Evolutionary conservation across 2,888 invertebrate species (phyloP), one percentile per base, ranked within the genome.

Genomic region (Polyploca ridens): DNA sequence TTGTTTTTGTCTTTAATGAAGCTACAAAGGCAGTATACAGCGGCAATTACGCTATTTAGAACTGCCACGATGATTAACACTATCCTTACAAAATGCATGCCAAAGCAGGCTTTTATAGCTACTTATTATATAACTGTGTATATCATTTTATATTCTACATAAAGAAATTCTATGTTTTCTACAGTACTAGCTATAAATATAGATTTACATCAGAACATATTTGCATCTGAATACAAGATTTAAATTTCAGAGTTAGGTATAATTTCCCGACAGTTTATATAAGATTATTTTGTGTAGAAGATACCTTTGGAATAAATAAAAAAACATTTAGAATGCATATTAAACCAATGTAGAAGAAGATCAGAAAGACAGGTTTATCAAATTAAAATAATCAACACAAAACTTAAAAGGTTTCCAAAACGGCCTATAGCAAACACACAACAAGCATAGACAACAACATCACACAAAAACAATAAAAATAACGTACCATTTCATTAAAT

Each of bases 361-460:
- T 86, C 68, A 79, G 82, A 87, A 86, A 87, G 77, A 88, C 71
- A 88, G 84, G 80, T 86, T 54, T 66, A 79, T 73, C 82, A 81
- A 80, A 71, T 71, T 84, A 79, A 71, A 75, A 72, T 62, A 76
- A 79, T 75, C 73, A 79, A 78, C 80, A 82, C 71, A 68, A 75
- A 89, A 88, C 81, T 78, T 70, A 84, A 85, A 87, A 86, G 88
- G 85, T 88, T 93, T 93, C 94, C 93, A 94, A 94, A 93, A 93
- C 94, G 94, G 93, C 93, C 93, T 92, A 93, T 91, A 93, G 90
- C 93, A 93, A 90, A 93, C 90, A 93, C 93, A 93, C 93, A 91
- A 87, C 88, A 93, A 93, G 93, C 93, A 88, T 88, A 86, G 86
- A 90, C 89, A 86, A 88, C 89, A 91, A 27, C 88, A 90, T 85